Evolutionary conservation across 2,797 vertebrate genomes (phyloP).

Genomic region (Melopsittacus undulatus): DNA sequence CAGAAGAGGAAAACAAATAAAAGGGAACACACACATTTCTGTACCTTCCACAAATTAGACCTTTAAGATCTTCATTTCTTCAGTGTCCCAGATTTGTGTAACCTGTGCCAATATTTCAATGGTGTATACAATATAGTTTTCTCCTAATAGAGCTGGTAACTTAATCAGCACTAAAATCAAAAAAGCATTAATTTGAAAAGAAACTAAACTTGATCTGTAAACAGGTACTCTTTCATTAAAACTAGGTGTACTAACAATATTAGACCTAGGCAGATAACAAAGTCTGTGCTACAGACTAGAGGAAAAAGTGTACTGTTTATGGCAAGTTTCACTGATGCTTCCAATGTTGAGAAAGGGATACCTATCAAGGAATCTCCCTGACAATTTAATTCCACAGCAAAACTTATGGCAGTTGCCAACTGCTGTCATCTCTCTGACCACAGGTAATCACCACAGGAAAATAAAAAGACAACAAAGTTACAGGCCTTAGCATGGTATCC

Average conservation of each 20-base stretch:
- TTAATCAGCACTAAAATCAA: not conserved
- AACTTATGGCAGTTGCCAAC: not conserved
- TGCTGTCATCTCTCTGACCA: not conserved
- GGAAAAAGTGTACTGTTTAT: not conserved
- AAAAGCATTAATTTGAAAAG: not conserved
- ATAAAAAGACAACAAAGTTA: not conserved
- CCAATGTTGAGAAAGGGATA: not conserved
- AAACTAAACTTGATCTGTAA: not conserved
- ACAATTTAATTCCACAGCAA: not conserved
- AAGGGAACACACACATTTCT: accelerated
- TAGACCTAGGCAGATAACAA: not conserved
- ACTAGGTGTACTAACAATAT: not conserved
- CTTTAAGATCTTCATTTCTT: not conserved
- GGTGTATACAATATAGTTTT: accelerated
- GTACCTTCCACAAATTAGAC: not conserved
- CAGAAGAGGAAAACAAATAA: not conserved
- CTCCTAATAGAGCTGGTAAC: not conserved
- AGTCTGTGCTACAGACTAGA: too few relatives aligned
- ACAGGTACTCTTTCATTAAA: not conserved
- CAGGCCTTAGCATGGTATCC: accelerated
- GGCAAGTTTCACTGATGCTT: not conserved
- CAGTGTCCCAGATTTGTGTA: not conserved
- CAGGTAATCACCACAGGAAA: accelerated
- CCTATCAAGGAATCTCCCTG: not conserved
- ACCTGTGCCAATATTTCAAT: accelerated